Conservation (phyloP, 2,113 vertebrate genomes). For the Hemichromis elongatus region DNA sequence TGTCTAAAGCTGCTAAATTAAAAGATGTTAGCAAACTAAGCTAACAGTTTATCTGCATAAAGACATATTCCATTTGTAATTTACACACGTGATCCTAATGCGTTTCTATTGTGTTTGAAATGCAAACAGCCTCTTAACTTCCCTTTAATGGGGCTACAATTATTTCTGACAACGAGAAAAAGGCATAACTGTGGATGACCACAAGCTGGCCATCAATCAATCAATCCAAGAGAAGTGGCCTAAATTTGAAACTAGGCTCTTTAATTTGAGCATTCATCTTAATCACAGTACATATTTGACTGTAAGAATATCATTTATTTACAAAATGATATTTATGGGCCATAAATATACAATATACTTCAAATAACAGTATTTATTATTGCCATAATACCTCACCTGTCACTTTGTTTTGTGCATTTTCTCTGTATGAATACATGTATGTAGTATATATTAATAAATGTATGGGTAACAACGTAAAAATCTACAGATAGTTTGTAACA, state of each 20-base stretch:
- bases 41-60: neutral
- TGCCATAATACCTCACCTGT: fast-evolving
- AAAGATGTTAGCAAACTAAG: neutral
- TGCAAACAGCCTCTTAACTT: neutral
- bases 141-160: neutral
- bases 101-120: neutral
- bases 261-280: neutral
- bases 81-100: neutral
- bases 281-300: neutral
- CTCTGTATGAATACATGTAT: neutral
- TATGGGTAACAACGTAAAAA: neutral
- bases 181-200: fast-evolving
- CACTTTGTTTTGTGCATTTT: neutral
- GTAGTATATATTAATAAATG: neutral
- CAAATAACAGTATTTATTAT: neutral
- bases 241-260: fast-evolving
- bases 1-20: neutral
- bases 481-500: neutral
- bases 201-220: neutral
- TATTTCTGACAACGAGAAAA: neutral
- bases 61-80: neutral
- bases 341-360: neutral
- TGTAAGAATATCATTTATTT: neutral
- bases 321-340: neutral
- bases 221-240: neutral